Evolutionary conservation across 2,113 vertebrate genomes (phyloP), one percentile per base, ranked within the genome.

Genomic region (Hippocampus barbouri): DNA sequence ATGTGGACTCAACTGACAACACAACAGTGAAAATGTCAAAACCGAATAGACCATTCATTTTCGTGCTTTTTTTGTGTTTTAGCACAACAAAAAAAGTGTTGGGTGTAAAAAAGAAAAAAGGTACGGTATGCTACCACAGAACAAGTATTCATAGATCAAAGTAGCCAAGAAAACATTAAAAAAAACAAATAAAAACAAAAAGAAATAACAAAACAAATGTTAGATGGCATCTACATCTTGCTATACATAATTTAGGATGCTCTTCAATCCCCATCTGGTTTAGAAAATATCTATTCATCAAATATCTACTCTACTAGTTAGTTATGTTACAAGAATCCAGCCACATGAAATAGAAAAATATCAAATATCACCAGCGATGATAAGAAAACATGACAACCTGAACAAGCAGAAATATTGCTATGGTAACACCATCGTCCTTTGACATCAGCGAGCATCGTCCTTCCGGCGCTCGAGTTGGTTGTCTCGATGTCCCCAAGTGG

Each of bases 251-350:
- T 91, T 84, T 87, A 88, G 85, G 81, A 60, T 90, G 87, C 81
- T 86, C 90, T 90, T 89, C 88, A 81, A 76, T 86, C 74, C 84
- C 75, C 82, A 77, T 90, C 79, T 89, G 71, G 86, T 90, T 91
- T 92, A 91, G 88, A 93, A 93, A 93, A 93, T 93, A 93, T 92
- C 87, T 93, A 91, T 89, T 90, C 87, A 88, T 89, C 85, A 92
- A 92, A 93, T 93, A 91, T 92, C 89, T 92, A 92, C 81, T 88
- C 88, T 89, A 86, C 90, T 92, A 83, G 85, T 85, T 92, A 84
- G 85, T 85, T 90, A 91, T 91, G 83, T 87, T 89, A 91, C 87
- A 90, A 89, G 88, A 86, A 89, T 89, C 80, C 83, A 92, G 87
- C 91, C 87, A 93, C 86, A 80, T 79, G 72, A 88, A 89, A 89